Conservation (phyloP, 2,113 vertebrate genomes). For the Phasianus colchicus region DNA sequence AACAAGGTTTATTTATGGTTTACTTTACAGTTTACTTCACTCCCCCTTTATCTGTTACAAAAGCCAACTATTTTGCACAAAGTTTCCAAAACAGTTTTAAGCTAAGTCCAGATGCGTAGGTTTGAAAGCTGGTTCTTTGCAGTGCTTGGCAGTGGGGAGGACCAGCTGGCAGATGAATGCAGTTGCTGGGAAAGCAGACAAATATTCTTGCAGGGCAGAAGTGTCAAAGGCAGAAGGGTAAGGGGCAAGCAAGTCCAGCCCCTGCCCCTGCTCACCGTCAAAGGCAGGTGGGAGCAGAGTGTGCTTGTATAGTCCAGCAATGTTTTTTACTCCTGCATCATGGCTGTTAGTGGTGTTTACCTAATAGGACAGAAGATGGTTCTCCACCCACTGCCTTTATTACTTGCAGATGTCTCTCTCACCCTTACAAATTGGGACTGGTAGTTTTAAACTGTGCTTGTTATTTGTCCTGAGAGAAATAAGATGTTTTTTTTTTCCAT, state of each 20-base stretch:
- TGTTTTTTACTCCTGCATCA: background rate
- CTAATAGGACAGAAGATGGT: background rate
- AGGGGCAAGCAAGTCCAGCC: background rate
- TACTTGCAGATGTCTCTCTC: conserved; percentile 29
- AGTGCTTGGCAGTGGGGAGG: background rate
- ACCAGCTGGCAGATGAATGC: background rate
- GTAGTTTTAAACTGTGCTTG: background rate
- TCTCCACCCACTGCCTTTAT: conserved; percentile 22
- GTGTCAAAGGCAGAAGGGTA: background rate
- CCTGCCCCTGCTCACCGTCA: background rate
- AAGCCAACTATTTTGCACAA: background rate
- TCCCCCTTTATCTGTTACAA: background rate
- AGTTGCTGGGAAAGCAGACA: background rate
- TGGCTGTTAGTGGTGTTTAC: background rate
- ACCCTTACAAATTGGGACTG: background rate
- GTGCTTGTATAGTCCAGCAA: background rate
- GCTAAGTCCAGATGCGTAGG: conserved; percentile 1
- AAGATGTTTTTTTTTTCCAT: background rate
- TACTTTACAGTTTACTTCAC: background rate
- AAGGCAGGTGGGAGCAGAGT: background rate
- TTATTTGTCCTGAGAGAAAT: background rate
- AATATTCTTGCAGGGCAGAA: background rate
- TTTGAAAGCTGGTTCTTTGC: background rate
- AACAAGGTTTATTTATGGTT: background rate
- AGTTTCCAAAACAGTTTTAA: conserved; percentile 35